Evolutionary conservation across 2,113 vertebrate species (phyloP), one percentile per base, ranked within the genome.

Genomic region (Oenanthe melanoleuca): DNA sequence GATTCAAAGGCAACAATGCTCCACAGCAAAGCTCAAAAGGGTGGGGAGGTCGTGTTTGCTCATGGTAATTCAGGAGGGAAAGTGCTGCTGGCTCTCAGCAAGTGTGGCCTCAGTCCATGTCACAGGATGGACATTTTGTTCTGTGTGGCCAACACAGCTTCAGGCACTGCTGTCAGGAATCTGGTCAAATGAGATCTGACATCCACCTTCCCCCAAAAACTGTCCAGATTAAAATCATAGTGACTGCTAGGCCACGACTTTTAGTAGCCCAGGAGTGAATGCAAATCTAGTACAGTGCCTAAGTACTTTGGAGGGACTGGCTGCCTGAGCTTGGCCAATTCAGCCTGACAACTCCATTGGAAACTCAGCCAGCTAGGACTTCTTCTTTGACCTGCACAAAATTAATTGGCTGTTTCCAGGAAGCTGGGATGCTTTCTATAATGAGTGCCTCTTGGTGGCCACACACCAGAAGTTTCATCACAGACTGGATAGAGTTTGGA

Each of bases 1-100:
- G 69, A 88, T 88, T 93, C 65, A 83, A 95, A 92, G 74, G 69
- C 81, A 82, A 90, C 79, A 70, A 6, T 12, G 83, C 74, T 78
- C 88, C 71, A 77, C 34, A 59, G 33, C 40, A 57, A 21, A 57
- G 88, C 60, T 95, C 69, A 81, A 81, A 85, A 91, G 38, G 45
- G 22, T 33, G 31, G 69, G 59, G 66, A 66, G 38, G 24, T 72
- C 7, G 0, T 19, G 34, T 84, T 38, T 37, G 9, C 19, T 26
- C 3, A 0, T 29, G 37, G n/a, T 74, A 72, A 81, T 2, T 13
- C 40, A 59, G 45, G 13, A 33, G 38, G 12, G 28, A 28, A 75
- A 56, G 61, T 0, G 0, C 26, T 2, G 4, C 64, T 55, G 50
- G 33, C n/a, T 75, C 40, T 75, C n/a, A 18, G 74, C n/a, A n/a